Conservation (phyloP, 37 sponge, comb jelly and placozoan species). For the Aphrocallistes beatrix region DNA sequence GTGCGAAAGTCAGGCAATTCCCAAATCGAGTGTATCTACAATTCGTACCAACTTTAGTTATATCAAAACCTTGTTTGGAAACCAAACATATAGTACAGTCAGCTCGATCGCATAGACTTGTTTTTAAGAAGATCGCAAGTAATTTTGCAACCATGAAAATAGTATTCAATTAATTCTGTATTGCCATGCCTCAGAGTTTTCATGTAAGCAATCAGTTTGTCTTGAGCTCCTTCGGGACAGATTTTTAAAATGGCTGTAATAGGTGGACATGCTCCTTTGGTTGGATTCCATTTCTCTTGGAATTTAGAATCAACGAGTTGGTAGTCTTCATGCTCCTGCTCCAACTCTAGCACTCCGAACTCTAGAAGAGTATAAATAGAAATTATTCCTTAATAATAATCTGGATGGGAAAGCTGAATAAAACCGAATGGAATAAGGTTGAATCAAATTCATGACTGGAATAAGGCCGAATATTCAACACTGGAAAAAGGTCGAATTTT, state of each 20-base stretch:
- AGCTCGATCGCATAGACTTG: background rate
- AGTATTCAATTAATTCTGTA: background rate
- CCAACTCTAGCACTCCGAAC: background rate
- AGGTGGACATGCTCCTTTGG: background rate
- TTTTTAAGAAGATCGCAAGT: background rate
- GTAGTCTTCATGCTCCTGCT: background rate
- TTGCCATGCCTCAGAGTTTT: background rate
- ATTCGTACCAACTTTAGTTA: conserved; percentile 22
- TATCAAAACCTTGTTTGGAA: conserved; percentile 9
- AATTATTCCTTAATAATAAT: too few relatives aligned
- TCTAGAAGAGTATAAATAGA: background rate
- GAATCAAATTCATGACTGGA: too few relatives aligned
- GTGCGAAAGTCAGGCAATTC: conserved; percentile 58
- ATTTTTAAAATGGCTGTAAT: background rate
- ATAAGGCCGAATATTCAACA: too few relatives aligned
- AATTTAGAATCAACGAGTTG: background rate
- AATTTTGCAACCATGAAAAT: background rate
- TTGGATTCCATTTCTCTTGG: background rate
- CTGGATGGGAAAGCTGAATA: too few relatives aligned
- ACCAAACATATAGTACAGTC: background rate
- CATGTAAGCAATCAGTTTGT: background rate
- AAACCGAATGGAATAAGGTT: too few relatives aligned
- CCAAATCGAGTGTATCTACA: conserved; percentile 46
- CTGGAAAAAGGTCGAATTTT: too few relatives aligned
- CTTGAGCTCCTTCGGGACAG: background rate